Percentiles rank a stretch among this genome's conserved stretches.
Evolutionary conservation across 2,888 invertebrate species (phyloP).

Genomic region (Rhogogaster chlorosoma): DNA sequence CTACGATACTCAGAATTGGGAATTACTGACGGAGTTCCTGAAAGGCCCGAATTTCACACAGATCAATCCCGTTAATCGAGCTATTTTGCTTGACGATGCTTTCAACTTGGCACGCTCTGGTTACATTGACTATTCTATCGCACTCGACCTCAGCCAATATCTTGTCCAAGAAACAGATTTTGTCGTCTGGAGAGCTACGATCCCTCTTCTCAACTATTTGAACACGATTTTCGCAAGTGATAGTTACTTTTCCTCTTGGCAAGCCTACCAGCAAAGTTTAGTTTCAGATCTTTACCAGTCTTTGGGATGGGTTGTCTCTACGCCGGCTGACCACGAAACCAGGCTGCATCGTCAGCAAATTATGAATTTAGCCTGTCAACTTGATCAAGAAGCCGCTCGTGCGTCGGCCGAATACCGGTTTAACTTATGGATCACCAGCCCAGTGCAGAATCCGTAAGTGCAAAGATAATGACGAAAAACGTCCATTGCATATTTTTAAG

Average conservation of each 20-base stretch:
- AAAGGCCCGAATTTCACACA: slow-evolving; percentile 78
- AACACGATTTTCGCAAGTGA: slow-evolving; percentile 88
- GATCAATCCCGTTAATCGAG: slow-evolving; percentile 87
- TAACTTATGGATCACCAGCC: slow-evolving; percentile 52
- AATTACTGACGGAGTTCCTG: slow-evolving; percentile 81
- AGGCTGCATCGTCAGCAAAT: slow-evolving; percentile 82
- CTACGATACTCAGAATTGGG: slow-evolving; percentile 89
- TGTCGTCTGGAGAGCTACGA: slow-evolving; percentile 91
- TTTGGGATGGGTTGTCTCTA: slow-evolving; percentile 79
- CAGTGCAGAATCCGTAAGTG: slow-evolving; percentile 20
- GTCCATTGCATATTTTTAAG: background rate
- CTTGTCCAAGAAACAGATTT: slow-evolving; percentile 87
- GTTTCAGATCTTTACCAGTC: slow-evolving; percentile 78
- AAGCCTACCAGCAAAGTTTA: slow-evolving; percentile 69
- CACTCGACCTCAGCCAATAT: slow-evolving; percentile 89
- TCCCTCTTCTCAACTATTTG: slow-evolving; percentile 87
- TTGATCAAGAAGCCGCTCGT: slow-evolving; percentile 82
- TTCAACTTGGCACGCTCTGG: slow-evolving; percentile 87
- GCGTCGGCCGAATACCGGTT: slow-evolving; percentile 76
- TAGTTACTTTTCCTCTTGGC: slow-evolving; percentile 74
- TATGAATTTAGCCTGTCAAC: slow-evolving; percentile 83
- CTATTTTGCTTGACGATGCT: slow-evolving; percentile 91
- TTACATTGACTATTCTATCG: slow-evolving; percentile 84
- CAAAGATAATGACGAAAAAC: background rate
- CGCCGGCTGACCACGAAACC: slow-evolving; percentile 79